phyloP scores from a whole-genome alignment of 2,888 invertebrate genomes.

The Lithophane ornitopus region DNA sequence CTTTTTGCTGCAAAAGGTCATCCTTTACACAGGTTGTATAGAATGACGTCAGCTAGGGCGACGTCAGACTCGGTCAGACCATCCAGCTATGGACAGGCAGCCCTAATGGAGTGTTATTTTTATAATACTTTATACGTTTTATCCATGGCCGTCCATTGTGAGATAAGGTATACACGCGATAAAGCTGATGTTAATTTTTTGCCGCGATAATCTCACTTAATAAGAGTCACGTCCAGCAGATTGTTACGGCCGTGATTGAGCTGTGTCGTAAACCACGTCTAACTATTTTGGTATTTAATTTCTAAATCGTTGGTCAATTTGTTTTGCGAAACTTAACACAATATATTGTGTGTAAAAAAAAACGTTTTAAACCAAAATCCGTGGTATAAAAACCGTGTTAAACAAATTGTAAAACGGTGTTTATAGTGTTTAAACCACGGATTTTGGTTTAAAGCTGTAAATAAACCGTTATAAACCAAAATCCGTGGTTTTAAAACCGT shows the following conservation, averaged over 20 bases:
- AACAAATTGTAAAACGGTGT: too few relatives aligned
- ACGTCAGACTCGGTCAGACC: constrained; percentile 33
- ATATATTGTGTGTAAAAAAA: too few relatives aligned
- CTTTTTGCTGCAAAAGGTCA: constrained; percentile 25
- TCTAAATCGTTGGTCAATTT: constrained; percentile 39
- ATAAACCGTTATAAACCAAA: too few relatives aligned
- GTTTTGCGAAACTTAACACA: constrained; percentile 18
- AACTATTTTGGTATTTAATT: constrained; percentile 50
- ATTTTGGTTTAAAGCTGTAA: too few relatives aligned
- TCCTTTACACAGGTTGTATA: constrained; percentile 15
- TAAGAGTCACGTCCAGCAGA: constrained; percentile 57
- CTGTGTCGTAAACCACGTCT: constrained; percentile 44
- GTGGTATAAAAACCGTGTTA: too few relatives aligned
- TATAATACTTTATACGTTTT: constrained; percentile 50
- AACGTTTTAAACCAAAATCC: too few relatives aligned
- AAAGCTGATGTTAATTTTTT: constrained; percentile 57
- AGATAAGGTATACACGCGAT: constrained; percentile 65
- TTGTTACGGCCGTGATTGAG: constrained; percentile 55
- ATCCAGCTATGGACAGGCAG: constrained; percentile 31
- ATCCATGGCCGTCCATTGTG: constrained; percentile 61
- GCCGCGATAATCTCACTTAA: constrained; percentile 58
- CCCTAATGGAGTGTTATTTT: constrained; percentile 56
- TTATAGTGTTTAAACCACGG: too few relatives aligned
- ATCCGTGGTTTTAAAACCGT: too few relatives aligned
- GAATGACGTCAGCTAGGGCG: constrained; percentile 51